These are phyloP conservation scores for Labeo catla DNA, from an alignment of 2,113 vertebrate species.

Conservation along the genomic window DNA sequence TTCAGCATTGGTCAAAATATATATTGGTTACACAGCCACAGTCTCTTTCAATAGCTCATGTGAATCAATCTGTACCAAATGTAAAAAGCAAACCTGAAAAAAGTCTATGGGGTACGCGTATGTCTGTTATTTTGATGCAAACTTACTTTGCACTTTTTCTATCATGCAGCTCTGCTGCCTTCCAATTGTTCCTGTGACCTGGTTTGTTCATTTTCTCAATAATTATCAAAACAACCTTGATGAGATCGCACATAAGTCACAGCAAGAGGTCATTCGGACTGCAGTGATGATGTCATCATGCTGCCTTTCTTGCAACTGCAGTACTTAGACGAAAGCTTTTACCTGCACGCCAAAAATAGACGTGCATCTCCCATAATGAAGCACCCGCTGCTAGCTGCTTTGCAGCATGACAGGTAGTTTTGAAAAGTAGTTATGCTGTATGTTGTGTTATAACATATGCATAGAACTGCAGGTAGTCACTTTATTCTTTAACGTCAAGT, in stretches of 20 bases:
- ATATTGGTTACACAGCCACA: constrained; percentile 6
- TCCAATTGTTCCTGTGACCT: neutral
- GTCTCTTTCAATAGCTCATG: neutral
- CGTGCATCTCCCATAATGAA: neutral
- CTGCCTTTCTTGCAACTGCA: constrained; percentile 27
- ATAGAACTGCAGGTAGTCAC: neutral
- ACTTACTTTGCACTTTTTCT: neutral
- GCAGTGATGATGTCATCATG: constrained; percentile 42
- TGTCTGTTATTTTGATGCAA: neutral
- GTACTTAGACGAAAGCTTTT: constrained; percentile 29
- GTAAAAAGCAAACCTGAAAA: neutral
- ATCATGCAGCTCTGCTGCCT: neutral
- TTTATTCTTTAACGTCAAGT: neutral
- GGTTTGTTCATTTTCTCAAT: constrained; percentile 27
- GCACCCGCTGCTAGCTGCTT: neutral
- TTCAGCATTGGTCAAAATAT: neutral
- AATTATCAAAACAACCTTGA: constrained; percentile 44
- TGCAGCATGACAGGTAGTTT: neutral
- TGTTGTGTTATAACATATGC: neutral
- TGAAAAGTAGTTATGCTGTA: neutral
- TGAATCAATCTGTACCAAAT: neutral
- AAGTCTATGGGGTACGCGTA: neutral
- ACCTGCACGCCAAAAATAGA: constrained; percentile 32
- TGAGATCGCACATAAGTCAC: neutral
- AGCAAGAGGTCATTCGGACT: neutral